phyloP scores from a whole-genome alignment of 2,113 vertebrate species.

The Tamias sibiricus region DNA sequence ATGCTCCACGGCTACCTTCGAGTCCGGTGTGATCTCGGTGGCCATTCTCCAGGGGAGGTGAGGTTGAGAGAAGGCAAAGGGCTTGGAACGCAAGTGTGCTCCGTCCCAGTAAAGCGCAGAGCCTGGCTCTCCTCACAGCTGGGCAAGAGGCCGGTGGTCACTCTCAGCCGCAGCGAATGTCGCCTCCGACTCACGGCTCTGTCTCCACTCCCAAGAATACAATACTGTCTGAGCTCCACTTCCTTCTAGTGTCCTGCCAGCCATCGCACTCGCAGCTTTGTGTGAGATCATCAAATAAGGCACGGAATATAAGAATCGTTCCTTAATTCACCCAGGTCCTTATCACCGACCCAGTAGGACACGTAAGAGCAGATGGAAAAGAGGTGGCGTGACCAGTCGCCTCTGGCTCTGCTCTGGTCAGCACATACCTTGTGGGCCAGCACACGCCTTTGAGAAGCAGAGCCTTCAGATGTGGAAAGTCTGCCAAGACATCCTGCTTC shows the following conservation, averaged over 20 bases:
- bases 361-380: background rate
- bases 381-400: background rate
- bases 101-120: background rate
- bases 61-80: background rate
- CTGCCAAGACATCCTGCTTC: background rate
- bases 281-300: background rate
- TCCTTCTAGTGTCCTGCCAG: background rate
- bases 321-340: no score
- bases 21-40: background rate
- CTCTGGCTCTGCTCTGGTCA: background rate
- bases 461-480: background rate
- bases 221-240: background rate
- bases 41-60: conserved; percentile 20
- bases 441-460: background rate
- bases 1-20: background rate
- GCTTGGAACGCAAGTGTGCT: background rate
- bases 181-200: background rate
- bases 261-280: background rate
- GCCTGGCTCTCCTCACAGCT: conserved; percentile 11
- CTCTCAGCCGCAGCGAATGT: background rate
- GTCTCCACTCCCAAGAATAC: background rate
- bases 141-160: no score
- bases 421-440: background rate
- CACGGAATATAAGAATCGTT: background rate
- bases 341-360: background rate